Evolutionary conservation across 37 sponge, comb jelly and placozoan genomes (phyloP).

Genomic region (Halisarca cf. caerulea): DNA sequence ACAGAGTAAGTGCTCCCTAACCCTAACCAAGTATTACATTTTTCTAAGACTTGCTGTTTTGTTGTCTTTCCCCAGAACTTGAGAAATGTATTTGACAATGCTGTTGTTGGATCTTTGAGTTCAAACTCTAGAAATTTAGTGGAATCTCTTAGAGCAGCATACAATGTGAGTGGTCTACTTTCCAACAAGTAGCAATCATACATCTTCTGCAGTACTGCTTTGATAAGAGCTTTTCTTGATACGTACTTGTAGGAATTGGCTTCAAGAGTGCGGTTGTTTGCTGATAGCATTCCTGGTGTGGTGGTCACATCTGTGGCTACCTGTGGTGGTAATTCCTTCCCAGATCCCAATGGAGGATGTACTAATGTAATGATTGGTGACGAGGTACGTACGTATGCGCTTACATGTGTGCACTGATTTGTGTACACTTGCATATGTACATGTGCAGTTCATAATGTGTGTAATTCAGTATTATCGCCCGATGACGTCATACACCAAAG

Average conservation of each 20-base stretch:
- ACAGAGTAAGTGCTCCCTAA: slow-evolving; percentile 1
- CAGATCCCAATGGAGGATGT: background rate
- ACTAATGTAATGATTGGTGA: background rate
- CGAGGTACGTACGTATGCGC: background rate
- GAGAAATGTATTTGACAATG: slow-evolving; percentile 24
- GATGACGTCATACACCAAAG: too few species aligned
- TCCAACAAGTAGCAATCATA: background rate
- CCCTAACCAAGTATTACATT: too few species aligned
- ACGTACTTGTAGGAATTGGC: slow-evolving; percentile 4
- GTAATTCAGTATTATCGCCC: background rate
- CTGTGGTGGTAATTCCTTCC: background rate
- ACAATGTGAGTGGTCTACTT: slow-evolving; percentile 18
- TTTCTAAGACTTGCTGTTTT: background rate
- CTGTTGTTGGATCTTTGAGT: background rate
- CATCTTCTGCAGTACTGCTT: background rate
- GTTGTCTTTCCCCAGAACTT: background rate
- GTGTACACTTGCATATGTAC: background rate
- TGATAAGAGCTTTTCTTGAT: background rate
- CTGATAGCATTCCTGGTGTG: slow-evolving; percentile 18
- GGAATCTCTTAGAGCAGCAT: background rate
- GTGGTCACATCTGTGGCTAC: background rate
- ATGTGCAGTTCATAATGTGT: background rate
- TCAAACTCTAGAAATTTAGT: background rate
- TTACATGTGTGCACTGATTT: background rate
- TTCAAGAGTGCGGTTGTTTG: slow-evolving; percentile 1